Evolutionary conservation across 1,140 invertebrate species (phyloP).

Genomic region (Cherax destructor): DNA sequence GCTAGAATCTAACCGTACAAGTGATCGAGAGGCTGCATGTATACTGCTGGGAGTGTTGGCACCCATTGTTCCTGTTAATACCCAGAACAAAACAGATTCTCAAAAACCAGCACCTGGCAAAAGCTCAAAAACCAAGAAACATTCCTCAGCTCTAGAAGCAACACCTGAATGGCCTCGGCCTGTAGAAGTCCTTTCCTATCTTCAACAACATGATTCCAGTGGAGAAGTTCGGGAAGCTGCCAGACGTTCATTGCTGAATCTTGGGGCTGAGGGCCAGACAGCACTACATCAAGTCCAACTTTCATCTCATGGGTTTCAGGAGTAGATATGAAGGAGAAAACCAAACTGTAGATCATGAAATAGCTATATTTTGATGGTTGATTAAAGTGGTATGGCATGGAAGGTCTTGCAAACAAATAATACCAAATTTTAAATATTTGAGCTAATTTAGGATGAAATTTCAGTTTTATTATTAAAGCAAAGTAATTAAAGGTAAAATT

Average conservation of each 20-base stretch:
- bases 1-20: conserved; percentile 73
- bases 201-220: conserved; percentile 68
- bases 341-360: conserved; percentile 37
- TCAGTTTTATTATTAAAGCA: conserved; percentile 3
- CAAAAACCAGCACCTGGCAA: conserved; percentile 45
- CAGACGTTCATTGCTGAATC: conserved; percentile 62
- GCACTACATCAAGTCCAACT: conserved; percentile 76
- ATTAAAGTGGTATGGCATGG: background rate
- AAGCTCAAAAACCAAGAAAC: conserved; percentile 73
- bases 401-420: background rate
- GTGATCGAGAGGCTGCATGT: conserved; percentile 74
- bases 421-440: background rate
- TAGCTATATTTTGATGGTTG: background rate
- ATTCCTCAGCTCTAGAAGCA: conserved; percentile 74
- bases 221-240: conserved; percentile 69
- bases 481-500: background rate
- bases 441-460: background rate
- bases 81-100: conserved; percentile 30
- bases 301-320: conserved; percentile 77
- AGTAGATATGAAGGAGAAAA: conserved; percentile 74
- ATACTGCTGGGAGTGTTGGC: conserved; percentile 67
- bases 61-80: conserved; percentile 60
- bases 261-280: conserved; percentile 75
- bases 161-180: conserved; percentile 74
- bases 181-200: conserved; percentile 61